Conservation (phyloP, 2,888 invertebrate genomes). For the Salticus scenicus region DNA sequence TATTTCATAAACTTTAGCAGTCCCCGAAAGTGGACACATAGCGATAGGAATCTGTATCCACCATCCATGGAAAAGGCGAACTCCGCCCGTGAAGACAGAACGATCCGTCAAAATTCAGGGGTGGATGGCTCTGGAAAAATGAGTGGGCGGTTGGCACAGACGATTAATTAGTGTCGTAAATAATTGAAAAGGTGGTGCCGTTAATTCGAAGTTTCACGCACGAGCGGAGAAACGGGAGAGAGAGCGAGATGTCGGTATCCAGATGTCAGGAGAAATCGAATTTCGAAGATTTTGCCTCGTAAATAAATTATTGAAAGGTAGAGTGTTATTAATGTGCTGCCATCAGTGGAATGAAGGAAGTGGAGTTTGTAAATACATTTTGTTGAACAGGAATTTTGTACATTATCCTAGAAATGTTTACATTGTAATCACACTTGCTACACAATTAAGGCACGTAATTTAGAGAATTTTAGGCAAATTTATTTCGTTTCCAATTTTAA, state of each 20-base stretch:
- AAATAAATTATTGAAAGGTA: neutral
- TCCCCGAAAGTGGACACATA: neutral
- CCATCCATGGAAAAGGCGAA: neutral
- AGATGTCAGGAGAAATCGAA: conserved; percentile 12
- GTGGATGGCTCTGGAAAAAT: neutral
- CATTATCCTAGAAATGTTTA: too few species aligned
- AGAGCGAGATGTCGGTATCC: neutral
- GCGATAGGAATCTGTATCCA: neutral
- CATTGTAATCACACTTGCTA: too few species aligned
- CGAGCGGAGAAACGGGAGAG: neutral
- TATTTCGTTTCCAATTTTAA: too few species aligned
- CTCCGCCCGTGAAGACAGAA: neutral
- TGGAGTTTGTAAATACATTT: too few species aligned
- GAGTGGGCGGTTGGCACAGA: neutral
- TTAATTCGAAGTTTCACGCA: conserved; percentile 15
- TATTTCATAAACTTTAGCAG: neutral
- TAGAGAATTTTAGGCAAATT: too few species aligned
- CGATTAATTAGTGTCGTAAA: conserved; percentile 66
- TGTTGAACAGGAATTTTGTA: too few species aligned
- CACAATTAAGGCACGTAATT: too few species aligned
- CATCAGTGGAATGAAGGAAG: neutral
- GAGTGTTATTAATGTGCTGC: neutral
- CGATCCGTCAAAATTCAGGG: neutral
- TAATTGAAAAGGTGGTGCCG: conserved; percentile 32
- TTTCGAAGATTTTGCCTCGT: neutral